Percentiles rank a stretch among this genome's conserved stretches.
phyloP scores from a whole-genome alignment of 2,113 vertebrate genomes.

The Platysternon megacephalum region DNA sequence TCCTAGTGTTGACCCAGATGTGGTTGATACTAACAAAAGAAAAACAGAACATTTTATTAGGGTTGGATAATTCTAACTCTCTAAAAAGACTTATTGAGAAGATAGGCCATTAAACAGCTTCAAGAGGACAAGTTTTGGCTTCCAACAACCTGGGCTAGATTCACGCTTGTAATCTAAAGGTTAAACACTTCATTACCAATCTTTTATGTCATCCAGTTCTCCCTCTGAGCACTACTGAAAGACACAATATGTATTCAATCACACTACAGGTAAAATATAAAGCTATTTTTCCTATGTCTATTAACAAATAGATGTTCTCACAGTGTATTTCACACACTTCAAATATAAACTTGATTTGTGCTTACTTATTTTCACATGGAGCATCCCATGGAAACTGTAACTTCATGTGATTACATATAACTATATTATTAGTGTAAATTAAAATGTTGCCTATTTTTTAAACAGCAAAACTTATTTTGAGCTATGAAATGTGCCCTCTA shows the following conservation, averaged over 20 bases:
- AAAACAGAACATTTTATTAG: neutral
- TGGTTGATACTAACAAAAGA: neutral
- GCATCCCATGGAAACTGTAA: neutral
- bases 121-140: neutral
- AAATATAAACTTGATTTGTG: neutral
- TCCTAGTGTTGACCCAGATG: neutral
- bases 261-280: neutral
- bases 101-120: neutral
- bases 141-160: neutral
- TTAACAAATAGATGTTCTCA: neutral
- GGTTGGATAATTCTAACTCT: neutral
- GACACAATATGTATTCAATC: neutral
- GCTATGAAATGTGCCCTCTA: rapidly evolving
- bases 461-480: neutral
- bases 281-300: neutral
- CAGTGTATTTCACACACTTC: neutral
- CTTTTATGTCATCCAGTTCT: neutral
- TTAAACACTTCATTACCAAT: neutral
- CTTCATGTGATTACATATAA: neutral
- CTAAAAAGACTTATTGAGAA: neutral
- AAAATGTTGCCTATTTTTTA: neutral
- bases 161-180: neutral
- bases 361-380: neutral
- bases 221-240: neutral
- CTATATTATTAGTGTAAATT: neutral